Evolutionary conservation across 92 coral and sea anemone genomes (phyloP).

Genomic region (Epizoanthus illoricatus): DNA sequence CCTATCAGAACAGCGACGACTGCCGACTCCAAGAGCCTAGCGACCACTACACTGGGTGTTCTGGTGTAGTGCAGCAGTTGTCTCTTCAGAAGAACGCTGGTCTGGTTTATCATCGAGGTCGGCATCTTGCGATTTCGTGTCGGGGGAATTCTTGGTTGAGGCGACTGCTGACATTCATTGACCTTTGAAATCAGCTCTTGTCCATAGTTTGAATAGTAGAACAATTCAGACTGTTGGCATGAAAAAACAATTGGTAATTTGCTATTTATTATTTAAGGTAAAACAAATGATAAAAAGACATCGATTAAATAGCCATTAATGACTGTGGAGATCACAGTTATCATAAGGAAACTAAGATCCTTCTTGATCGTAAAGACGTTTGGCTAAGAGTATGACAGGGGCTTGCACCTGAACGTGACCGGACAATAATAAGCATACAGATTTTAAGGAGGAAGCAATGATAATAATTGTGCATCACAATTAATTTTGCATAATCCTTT

Average conservation of each 20-base stretch:
- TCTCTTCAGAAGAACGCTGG: conserved; percentile 18
- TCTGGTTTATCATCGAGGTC: conserved; percentile 36
- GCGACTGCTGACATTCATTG: not conserved
- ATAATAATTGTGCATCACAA: too few species aligned
- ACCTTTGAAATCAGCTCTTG: not conserved
- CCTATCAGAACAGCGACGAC: conserved; percentile 30
- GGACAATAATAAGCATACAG: too few species aligned
- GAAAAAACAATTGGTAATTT: not conserved
- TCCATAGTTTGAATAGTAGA: not conserved
- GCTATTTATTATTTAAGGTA: not conserved
- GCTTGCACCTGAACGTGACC: too few species aligned
- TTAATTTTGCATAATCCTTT: too few species aligned
- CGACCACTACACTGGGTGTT: conserved; percentile 15
- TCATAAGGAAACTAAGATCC: too few species aligned
- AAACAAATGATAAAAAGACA: not conserved
- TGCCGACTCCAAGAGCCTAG: conserved; percentile 26
- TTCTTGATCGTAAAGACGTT: too few species aligned
- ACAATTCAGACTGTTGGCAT: not conserved
- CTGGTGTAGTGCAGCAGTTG: conserved; percentile 24
- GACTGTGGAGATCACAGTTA: too few species aligned
- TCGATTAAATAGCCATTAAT: too few species aligned
- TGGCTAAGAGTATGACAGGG: too few species aligned
- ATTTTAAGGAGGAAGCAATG: too few species aligned
- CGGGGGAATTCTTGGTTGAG: conserved; percentile 15
- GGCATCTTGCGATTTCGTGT: conserved; percentile 25